phyloP scores from a whole-genome alignment of 1,140 invertebrate species.

The Popillia japonica region DNA sequence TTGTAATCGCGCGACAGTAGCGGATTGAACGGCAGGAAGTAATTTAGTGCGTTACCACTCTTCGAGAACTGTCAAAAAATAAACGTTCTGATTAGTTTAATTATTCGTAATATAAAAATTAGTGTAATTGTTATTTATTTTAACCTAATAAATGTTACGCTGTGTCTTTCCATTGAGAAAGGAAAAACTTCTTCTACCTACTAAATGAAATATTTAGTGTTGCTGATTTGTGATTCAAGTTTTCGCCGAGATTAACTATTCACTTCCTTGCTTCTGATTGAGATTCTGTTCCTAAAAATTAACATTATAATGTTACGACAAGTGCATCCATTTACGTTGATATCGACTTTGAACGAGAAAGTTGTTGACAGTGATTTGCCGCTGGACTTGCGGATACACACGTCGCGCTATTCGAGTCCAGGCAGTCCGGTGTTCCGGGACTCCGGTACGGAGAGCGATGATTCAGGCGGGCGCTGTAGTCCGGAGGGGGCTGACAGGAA shows the following conservation, averaged over 20 bases:
- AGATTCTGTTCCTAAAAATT: neutral
- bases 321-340: neutral
- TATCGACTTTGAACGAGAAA: slow-evolving; percentile 60
- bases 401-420: slow-evolving; percentile 46
- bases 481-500: slow-evolving; percentile 69
- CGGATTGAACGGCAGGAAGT: neutral
- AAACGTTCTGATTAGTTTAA: neutral
- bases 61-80: slow-evolving; percentile 9
- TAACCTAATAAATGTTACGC: neutral
- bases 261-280: too few relatives aligned
- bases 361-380: slow-evolving; percentile 63
- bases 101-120: neutral
- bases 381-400: slow-evolving; percentile 67
- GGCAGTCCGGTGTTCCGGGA: slow-evolving; percentile 59
- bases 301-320: slow-evolving; percentile 4
- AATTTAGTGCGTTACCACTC: neutral
- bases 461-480: slow-evolving; percentile 71
- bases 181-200: too few relatives aligned
- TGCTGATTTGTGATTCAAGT: too few relatives aligned
- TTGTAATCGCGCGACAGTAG: neutral
- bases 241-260: too few relatives aligned
- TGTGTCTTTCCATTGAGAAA: neutral
- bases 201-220: too few relatives aligned
- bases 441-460: slow-evolving; percentile 78
- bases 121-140: neutral